Evolutionary conservation across 2,113 vertebrate genomes (phyloP).

Genomic region (Embiotoca jacksoni): DNA sequence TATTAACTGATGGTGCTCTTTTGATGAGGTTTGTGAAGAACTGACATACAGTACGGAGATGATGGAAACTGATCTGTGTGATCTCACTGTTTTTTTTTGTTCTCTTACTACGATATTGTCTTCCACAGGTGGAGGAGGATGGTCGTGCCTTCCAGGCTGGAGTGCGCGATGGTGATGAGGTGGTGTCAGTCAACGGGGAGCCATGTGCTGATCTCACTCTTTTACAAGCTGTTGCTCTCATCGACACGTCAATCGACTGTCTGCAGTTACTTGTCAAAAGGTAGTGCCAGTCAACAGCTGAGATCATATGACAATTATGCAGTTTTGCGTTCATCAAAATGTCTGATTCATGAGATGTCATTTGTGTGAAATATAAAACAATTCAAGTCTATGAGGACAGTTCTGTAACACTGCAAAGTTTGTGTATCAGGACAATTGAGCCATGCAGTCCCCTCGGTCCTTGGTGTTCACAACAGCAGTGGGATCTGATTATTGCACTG

Average conservation of each 20-base stretch:
- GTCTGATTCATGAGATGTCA: too few species aligned
- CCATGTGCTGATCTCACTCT: conserved; percentile 90
- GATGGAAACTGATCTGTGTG: too few species aligned
- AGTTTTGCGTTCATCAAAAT: too few species aligned
- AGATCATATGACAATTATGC: neutral
- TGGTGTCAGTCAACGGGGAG: conserved; percentile 93
- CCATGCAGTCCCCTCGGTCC: neutral
- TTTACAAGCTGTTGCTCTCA: conserved; percentile 86
- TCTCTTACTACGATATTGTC: neutral
- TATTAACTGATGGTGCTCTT: neutral
- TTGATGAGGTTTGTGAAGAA: neutral
- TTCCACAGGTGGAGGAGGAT: conserved; percentile 78
- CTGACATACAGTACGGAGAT: neutral
- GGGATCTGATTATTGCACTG: conserved; percentile 7
- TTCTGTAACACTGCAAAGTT: neutral
- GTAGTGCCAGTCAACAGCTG: conserved; percentile 75
- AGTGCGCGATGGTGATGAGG: conserved; percentile 91
- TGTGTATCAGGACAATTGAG: conserved; percentile 1
- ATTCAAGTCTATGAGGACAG: too few species aligned
- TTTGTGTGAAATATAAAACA: too few species aligned
- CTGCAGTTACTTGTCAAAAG: conserved; percentile 95
- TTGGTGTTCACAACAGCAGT: conserved; percentile 4
- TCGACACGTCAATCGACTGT: conserved; percentile 86
- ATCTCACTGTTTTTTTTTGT: neutral
- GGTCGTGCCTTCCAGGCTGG: conserved; percentile 90